phyloP scores from a whole-genome alignment of 2,888 invertebrate species.

The Scaptomyza caliginosa region DNA sequence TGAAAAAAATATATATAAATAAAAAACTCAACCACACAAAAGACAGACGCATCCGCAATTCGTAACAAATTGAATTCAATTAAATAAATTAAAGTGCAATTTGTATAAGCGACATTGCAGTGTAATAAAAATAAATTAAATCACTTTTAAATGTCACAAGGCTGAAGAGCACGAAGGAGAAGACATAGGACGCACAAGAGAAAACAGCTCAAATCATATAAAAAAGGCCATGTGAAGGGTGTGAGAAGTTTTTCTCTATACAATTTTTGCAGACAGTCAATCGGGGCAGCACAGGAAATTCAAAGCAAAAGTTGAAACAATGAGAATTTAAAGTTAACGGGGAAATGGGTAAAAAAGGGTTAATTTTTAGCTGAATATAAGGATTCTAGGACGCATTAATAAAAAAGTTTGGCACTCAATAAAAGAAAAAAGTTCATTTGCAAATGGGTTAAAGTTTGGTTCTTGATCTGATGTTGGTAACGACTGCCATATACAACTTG shows the following conservation, averaged over 20 bases:
- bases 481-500: slow-evolving; percentile 31
- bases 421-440: slow-evolving; percentile 64
- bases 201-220: neutral
- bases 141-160: slow-evolving; percentile 47
- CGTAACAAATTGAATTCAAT: slow-evolving; percentile 71
- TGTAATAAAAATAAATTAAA: slow-evolving; percentile 56
- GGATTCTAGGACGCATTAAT: slow-evolving; percentile 59
- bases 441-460: slow-evolving; percentile 27
- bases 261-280: slow-evolving; percentile 51
- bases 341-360: neutral
- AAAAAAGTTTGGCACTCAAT: slow-evolving; percentile 65
- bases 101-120: slow-evolving; percentile 53
- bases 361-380: slow-evolving; percentile 44
- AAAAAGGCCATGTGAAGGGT: neutral
- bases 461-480: neutral
- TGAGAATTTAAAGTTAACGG: slow-evolving; percentile 44
- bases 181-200: neutral
- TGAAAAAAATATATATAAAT: slow-evolving; percentile 9
- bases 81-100: slow-evolving; percentile 77
- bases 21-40: neutral
- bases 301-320: slow-evolving; percentile 71
- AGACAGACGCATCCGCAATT: slow-evolving; percentile 48
- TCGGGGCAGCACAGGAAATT: slow-evolving; percentile 46
- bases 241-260: slow-evolving; percentile 14
- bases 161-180: slow-evolving; percentile 16